phyloP scores from a whole-genome alignment of 2,113 vertebrate genomes.

The Todiramphus saurophagus region DNA sequence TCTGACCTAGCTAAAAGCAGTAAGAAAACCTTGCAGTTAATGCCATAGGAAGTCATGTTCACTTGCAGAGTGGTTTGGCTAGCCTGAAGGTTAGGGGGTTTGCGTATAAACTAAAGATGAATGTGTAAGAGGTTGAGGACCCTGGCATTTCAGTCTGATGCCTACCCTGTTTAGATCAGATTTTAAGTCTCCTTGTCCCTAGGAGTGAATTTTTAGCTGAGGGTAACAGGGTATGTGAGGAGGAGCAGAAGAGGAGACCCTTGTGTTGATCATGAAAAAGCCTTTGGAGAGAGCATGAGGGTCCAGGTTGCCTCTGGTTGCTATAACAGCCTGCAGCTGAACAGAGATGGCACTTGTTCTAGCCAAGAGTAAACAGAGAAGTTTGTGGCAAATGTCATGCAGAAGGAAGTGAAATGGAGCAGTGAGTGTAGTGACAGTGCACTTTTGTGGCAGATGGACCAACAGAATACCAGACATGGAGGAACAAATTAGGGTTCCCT shows the following conservation, averaged over 20 bases:
- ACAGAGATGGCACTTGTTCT: neutral
- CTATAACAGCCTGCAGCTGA: neutral
- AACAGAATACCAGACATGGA: neutral
- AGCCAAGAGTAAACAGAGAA: neutral
- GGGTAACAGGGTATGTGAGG: neutral
- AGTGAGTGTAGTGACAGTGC: neutral
- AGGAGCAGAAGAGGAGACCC: neutral
- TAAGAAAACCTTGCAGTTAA: neutral
- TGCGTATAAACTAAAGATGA: neutral
- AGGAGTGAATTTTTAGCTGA: neutral
- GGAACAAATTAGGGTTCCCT: neutral
- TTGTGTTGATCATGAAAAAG: neutral
- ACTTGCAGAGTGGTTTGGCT: neutral
- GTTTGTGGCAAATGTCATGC: neutral
- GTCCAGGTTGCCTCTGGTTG: neutral
- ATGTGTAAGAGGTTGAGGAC: neutral
- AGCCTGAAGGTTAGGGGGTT: neutral
- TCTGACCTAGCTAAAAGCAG: neutral
- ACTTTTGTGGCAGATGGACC: neutral
- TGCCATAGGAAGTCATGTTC: neutral
- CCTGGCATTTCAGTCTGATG: neutral
- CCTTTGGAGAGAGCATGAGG: neutral
- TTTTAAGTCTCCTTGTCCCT: neutral
- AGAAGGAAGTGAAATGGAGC: neutral
- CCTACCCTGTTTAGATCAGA: neutral